Evolutionary conservation across 1,140 invertebrate genomes (phyloP), one percentile per base, ranked within the genome.

Genomic region (Aphelenchoides avenae): DNA sequence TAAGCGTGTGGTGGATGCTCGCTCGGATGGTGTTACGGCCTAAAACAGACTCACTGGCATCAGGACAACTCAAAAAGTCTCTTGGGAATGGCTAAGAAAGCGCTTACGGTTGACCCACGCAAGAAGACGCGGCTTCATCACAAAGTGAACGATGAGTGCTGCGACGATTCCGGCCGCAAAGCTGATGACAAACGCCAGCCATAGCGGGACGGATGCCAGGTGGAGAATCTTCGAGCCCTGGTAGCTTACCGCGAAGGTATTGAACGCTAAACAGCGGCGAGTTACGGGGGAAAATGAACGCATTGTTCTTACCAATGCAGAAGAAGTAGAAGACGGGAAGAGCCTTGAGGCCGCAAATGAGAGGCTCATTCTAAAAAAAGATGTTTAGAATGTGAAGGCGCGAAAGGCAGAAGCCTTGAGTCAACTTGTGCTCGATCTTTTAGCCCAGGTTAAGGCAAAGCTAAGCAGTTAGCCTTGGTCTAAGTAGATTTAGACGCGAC

Each of bases 251-350:
- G 89, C 92, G 63, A 96, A 84, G 1, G 91, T 83, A 79, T 96
- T 97, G 51, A 96, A 84, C 61, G 89, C 84, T n/a, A n/a, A n/a
- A n/a, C n/a, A n/a, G n/a, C n/a, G n/a, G n/a, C n/a, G n/a, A n/a
- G n/a, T n/a, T n/a, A n/a, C n/a, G n/a, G n/a, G n/a, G n/a, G n/a
- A n/a, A n/a, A n/a, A n/a, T n/a, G n/a, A n/a, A n/a, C n/a, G n/a
- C n/a, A n/a, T n/a, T n/a, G n/a, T n/a, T n/a, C n/a, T n/a, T n/a
- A n/a, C n/a, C n/a, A 57, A 96, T 81, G 18, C 92, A 95, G 27
- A 89, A 81, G 51, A 88, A 89, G 76, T 96, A 97, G 77, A 94
- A 91, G 54, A 94, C 80, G 9, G 93, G 93, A 52, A 98, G 81
- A 31, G 87, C 83, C 36, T 79, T 80, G 1, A 97, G 84, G 34